These are phyloP conservation scores for Cossypha heuglini DNA, from an alignment of 2,797 vertebrate genomes.

Conservation along the genomic window DNA sequence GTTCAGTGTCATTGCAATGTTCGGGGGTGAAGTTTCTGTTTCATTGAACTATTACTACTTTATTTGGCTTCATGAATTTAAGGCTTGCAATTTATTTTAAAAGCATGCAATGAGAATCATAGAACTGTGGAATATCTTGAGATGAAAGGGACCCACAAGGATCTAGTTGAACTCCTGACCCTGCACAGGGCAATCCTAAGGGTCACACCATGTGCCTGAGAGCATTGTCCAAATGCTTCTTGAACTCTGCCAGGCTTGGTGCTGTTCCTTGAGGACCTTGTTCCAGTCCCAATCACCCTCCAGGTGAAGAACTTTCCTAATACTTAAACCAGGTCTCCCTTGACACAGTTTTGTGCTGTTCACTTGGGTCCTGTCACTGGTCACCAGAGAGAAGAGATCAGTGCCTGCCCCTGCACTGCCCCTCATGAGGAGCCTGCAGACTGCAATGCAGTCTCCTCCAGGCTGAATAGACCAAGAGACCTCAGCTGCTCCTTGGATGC, in stretches of 20 bases:
- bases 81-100: not conserved
- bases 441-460: not conserved
- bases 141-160: not conserved
- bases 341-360: fast-evolving
- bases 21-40: not conserved
- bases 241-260: not conserved
- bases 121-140: not conserved
- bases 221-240: not conserved
- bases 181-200: not conserved
- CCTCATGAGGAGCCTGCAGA: not conserved
- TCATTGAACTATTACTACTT: not conserved
- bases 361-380: not conserved
- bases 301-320: not conserved
- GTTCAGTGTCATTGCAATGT: not conserved
- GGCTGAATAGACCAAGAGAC: not conserved
- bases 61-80: not conserved
- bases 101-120: not conserved
- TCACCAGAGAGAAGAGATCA: not conserved
- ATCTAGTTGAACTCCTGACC: not conserved
- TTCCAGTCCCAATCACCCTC: fast-evolving
- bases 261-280: not conserved
- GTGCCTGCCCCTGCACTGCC: fast-evolving
- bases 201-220: not conserved
- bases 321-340: not conserved
- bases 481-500: not conserved